Percentiles rank a stretch among this genome's conserved stretches.
Conservation (phyloP, 2,888 invertebrate genomes). For the Tachina grossa region DNA sequence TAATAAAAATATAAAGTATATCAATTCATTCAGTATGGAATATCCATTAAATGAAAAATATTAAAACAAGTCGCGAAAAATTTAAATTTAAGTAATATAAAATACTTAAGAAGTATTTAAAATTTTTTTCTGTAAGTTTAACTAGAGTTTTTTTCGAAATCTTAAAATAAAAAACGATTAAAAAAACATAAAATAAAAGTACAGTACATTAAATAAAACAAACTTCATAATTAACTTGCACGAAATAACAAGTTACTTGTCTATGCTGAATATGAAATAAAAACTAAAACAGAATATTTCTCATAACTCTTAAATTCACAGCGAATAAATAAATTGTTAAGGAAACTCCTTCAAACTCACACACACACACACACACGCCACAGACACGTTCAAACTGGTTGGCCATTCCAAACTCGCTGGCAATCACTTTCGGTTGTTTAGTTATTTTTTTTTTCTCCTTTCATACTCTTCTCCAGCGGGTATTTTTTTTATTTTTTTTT, state of each 20-base stretch:
- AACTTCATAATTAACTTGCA: constrained; percentile 45
- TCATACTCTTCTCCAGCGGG: no score
- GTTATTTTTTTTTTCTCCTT: background rate
- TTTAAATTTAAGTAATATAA: no score
- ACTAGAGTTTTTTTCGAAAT: no score
- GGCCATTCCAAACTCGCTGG: constrained; percentile 68
- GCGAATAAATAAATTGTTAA: constrained; percentile 79
- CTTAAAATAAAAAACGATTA: background rate
- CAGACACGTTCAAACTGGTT: constrained; percentile 67
- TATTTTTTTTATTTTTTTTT: no score
- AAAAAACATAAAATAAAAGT: background rate
- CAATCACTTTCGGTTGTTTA: constrained; percentile 67
- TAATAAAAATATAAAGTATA: no score
- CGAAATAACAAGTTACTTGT: constrained; percentile 43
- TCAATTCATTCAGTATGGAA: no score
- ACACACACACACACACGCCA: background rate
- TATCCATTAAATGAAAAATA: no score
- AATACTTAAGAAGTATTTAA: no score
- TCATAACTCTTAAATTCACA: constrained; percentile 76
- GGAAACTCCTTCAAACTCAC: constrained; percentile 77
- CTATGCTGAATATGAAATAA: constrained; percentile 43
- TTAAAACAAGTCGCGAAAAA: no score
- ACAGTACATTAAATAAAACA: constrained; percentile 20
- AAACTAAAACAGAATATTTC: constrained; percentile 41
- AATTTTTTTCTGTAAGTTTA: no score